A percentile compares a stretch with the other conserved stretches of the same genome.
phyloP scores from a whole-genome alignment of 2,113 vertebrate species.

The Microtus richardsoni region DNA sequence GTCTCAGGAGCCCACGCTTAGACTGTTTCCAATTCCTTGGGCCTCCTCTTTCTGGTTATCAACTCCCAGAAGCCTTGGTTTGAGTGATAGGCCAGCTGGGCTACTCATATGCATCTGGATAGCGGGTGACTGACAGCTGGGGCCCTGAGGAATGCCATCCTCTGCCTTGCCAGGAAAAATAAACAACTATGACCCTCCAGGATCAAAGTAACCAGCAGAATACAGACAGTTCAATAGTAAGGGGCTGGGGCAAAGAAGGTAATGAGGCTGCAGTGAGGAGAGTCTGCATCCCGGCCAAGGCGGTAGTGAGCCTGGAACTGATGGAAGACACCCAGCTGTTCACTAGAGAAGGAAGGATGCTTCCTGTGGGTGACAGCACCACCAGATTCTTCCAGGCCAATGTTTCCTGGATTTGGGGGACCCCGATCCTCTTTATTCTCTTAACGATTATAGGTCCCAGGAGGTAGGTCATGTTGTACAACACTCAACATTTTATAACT shows the following conservation, averaged over 20 bases:
- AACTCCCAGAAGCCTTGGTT: background rate
- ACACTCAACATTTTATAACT: background rate
- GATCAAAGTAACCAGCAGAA: background rate
- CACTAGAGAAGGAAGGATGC: background rate
- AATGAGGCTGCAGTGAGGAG: background rate
- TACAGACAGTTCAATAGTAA: background rate
- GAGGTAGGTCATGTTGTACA: background rate
- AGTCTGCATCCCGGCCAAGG: background rate
- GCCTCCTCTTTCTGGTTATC: background rate
- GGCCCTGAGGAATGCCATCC: background rate
- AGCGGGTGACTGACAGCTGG: background rate
- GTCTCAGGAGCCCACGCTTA: background rate
- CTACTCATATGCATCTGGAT: background rate
- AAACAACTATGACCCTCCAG: background rate
- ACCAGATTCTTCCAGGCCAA: background rate
- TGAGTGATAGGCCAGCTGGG: background rate
- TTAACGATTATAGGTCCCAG: background rate
- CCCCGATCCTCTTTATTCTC: background rate
- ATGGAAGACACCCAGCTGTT: background rate
- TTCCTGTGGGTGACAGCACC: background rate
- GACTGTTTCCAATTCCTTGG: accelerated
- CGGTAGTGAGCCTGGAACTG: background rate
- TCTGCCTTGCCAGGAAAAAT: background rate
- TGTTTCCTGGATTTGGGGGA: background rate
- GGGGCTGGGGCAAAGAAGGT: background rate